Conservation (phyloP, 2,797 vertebrate genomes). For the Psittacula echo region DNA sequence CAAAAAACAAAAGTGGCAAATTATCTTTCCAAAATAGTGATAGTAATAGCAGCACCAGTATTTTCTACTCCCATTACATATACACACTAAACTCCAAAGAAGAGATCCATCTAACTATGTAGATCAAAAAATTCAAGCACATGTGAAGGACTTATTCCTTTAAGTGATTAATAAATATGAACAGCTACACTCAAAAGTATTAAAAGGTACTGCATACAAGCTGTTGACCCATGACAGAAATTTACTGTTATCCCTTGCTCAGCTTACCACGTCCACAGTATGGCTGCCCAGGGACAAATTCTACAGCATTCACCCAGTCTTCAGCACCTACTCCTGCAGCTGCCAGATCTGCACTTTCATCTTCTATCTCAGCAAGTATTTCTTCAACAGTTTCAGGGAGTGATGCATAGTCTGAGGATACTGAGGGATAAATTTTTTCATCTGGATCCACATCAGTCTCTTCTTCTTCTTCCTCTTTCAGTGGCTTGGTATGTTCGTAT, state of each 20-base stretch:
- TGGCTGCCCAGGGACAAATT: slow-evolving; percentile 97
- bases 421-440: slow-evolving; percentile 76
- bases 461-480: slow-evolving; percentile 88
- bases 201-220: neutral
- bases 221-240: neutral
- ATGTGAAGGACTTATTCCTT: neutral
- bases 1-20: neutral
- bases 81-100: neutral
- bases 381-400: slow-evolving; percentile 79
- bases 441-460: slow-evolving; percentile 75
- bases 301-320: slow-evolving; percentile 97
- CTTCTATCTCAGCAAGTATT: slow-evolving; percentile 75
- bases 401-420: slow-evolving; percentile 73
- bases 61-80: neutral
- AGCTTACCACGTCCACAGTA: slow-evolving; percentile 95
- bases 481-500: slow-evolving; percentile 93
- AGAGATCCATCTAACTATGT: neutral
- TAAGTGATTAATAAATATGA: neutral
- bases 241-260: neutral
- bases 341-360: slow-evolving; percentile 70
- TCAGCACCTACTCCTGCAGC: slow-evolving; percentile 80
- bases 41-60: neutral
- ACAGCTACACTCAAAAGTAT: neutral
- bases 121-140: neutral
- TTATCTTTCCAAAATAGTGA: neutral